Evolutionary conservation across 2,888 invertebrate genomes (phyloP).

Genomic region (Coecobrya sp.): DNA sequence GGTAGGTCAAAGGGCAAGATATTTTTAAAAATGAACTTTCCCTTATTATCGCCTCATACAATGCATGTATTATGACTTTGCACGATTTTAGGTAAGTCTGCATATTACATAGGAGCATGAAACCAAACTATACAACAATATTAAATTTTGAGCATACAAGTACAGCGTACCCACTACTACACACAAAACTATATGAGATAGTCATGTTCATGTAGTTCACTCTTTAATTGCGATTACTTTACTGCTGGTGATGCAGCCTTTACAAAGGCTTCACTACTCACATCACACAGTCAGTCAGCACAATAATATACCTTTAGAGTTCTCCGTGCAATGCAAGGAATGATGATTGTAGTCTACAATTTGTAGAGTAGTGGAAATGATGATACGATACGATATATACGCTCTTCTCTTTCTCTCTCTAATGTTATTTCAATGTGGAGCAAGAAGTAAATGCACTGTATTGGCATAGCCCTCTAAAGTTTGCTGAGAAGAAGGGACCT

Average conservation of each 20-base stretch:
- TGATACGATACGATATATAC: not conserved
- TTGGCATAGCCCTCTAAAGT: not conserved
- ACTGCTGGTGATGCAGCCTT: not conserved
- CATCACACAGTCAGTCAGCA: too few species aligned
- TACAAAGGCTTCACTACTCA: slow-evolving; percentile 1
- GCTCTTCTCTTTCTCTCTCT: slow-evolving; percentile 28
- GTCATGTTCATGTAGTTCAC: slow-evolving; percentile 42
- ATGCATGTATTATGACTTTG: not conserved
- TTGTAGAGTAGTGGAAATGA: not conserved
- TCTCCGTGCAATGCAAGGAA: slow-evolving; percentile 6
- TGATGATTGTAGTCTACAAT: too few species aligned
- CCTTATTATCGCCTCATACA: not conserved
- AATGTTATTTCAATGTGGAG: slow-evolving; percentile 33
- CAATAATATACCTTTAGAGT: slow-evolving; percentile 43
- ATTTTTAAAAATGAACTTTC: slow-evolving; percentile 5
- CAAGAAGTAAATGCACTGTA: slow-evolving; percentile 53
- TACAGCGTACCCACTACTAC: not conserved
- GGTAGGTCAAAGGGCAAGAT: slow-evolving; percentile 18
- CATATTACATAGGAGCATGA: too few species aligned
- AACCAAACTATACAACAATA: not conserved
- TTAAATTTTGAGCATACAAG: slow-evolving; percentile 13
- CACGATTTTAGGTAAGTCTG: not conserved
- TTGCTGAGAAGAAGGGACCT: slow-evolving; percentile 51
- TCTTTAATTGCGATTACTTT: slow-evolving; percentile 27
- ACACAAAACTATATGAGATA: not conserved